Percentiles rank a stretch among this genome's conserved stretches.
phyloP scores from a whole-genome alignment of 1,140 invertebrate genomes.

The Rhagoletis pomonella region DNA sequence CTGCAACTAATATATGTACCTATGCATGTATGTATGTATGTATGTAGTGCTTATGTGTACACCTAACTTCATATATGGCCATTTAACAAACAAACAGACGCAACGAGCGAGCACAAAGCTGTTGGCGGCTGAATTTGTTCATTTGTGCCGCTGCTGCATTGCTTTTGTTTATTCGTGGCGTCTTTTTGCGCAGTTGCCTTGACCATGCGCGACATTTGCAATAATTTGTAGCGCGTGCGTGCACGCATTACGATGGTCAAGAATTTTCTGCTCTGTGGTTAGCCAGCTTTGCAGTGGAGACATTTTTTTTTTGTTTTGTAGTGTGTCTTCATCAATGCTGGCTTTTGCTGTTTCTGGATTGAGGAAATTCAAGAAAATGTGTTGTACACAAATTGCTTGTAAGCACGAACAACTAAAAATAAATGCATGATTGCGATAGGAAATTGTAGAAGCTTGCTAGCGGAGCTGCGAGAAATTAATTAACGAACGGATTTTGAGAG shows the following conservation, averaged over 20 bases:
- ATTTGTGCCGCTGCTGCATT: not conserved
- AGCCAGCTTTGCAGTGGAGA: not conserved
- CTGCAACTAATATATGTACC: not conserved
- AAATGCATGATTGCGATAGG: not conserved
- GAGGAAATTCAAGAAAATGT: not conserved
- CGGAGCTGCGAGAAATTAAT: too few species aligned
- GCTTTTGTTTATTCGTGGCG: not conserved
- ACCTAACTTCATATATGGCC: not conserved
- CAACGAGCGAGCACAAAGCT: not conserved
- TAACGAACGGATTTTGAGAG: too few species aligned
- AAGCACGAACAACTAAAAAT: conserved; percentile 29
- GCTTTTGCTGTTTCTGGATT: not conserved
- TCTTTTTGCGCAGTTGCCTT: not conserved
- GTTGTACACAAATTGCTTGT: not conserved
- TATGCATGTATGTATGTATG: not conserved
- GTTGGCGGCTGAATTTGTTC: not conserved
- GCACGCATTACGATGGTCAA: not conserved
- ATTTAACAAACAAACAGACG: not conserved
- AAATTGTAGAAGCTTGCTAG: too few species aligned
- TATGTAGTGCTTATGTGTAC: too few species aligned
- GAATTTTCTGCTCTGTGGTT: not conserved
- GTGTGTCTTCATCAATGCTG: not conserved
- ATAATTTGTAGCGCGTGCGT: conserved; percentile 34
- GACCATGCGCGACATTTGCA: conserved; percentile 6
- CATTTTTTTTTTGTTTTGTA: not conserved